Conservation (phyloP, 2,797 vertebrate species). For the Lates japonicus region DNA sequence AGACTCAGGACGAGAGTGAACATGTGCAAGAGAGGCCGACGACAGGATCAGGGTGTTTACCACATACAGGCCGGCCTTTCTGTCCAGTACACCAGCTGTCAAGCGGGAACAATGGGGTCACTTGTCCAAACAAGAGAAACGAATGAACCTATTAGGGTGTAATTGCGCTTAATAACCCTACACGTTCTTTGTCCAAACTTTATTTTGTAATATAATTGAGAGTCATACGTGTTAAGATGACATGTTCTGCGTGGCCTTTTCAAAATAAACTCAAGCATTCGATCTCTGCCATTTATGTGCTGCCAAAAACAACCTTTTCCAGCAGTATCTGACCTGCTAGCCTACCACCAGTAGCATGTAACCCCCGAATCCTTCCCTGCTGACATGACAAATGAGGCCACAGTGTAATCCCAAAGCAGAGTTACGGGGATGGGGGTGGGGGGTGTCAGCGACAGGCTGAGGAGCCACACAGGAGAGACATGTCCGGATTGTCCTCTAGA, state of each 20-base stretch:
- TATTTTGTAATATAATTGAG: conserved; percentile 15
- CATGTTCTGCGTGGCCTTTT: neutral
- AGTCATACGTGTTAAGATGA: conserved; percentile 20
- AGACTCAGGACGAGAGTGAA: conserved; percentile 71
- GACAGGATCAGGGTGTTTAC: conserved; percentile 72
- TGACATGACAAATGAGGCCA: conserved; percentile 78
- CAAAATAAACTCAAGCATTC: conserved; percentile 11
- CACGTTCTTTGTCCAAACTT: conserved; percentile 36
- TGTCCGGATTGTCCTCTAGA: conserved; percentile 62
- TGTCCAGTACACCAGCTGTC: conserved; percentile 79
- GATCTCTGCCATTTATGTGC: conserved; percentile 14
- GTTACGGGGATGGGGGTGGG: conserved; percentile 62
- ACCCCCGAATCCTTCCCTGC: conserved; percentile 54
- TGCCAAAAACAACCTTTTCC: conserved; percentile 37
- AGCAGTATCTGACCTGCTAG: conserved; percentile 25
- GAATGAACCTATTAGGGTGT: conserved; percentile 45
- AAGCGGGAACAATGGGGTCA: conserved; percentile 70
- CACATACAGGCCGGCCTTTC: conserved; percentile 58
- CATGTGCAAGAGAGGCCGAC: conserved; percentile 73
- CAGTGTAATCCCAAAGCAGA: conserved; percentile 70
- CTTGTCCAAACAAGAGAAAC: conserved; percentile 72
- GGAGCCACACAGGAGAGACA: conserved; percentile 68
- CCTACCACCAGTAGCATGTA: conserved; percentile 35
- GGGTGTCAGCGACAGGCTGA: conserved; percentile 65
- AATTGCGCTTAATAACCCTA: conserved; percentile 57